These are phyloP conservation scores for Ellobius talpinus DNA, from an alignment of 2,113 vertebrate species.

Conservation along the genomic window DNA sequence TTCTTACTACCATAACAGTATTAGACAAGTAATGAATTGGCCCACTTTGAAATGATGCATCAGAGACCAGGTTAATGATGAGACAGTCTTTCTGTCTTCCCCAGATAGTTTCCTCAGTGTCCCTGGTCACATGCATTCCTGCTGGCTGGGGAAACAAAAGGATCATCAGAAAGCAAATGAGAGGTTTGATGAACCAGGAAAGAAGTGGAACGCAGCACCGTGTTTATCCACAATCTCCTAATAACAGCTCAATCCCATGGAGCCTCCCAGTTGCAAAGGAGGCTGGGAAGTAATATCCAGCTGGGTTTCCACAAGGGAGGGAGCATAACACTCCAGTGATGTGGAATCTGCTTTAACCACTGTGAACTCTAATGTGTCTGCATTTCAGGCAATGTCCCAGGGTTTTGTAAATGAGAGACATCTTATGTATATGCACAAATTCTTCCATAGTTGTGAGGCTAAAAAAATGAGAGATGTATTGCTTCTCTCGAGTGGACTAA, in stretches of 20 bases:
- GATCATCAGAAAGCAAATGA: background rate
- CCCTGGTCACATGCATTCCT: background rate
- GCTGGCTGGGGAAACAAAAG: background rate
- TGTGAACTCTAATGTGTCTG: background rate
- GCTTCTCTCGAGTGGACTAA: constrained; percentile 12
- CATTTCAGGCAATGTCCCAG: background rate
- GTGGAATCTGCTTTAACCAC: background rate
- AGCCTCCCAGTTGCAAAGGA: background rate
- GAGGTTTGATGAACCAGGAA: background rate
- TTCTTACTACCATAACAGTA: background rate
- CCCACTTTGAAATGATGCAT: constrained; percentile 10
- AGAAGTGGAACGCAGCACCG: background rate
- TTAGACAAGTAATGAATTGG: background rate
- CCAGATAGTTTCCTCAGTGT: background rate
- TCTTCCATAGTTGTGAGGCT: background rate
- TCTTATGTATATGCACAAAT: constrained; percentile 21
- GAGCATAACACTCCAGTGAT: background rate
- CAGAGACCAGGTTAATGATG: background rate
- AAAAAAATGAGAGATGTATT: constrained; percentile 18
- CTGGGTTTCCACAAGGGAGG: background rate
- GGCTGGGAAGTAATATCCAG: background rate
- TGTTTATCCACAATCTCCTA: background rate
- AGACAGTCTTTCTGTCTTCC: background rate
- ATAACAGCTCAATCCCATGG: background rate
- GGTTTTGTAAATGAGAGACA: background rate